phyloP scores from a whole-genome alignment of 2,113 vertebrate species.

The Daphoenositta chrysoptera region DNA sequence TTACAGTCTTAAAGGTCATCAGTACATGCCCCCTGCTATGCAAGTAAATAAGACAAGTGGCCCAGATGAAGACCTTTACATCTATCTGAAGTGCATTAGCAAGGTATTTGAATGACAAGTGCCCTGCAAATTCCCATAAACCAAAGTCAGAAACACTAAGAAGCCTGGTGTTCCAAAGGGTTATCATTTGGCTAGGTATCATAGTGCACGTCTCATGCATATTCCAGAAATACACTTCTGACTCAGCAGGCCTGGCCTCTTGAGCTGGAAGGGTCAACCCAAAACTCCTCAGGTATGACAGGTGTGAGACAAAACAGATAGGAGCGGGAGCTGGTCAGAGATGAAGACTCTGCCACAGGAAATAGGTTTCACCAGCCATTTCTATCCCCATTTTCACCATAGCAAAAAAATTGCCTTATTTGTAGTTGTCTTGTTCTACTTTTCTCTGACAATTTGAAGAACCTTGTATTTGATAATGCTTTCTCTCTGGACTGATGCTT shows the following conservation, averaged over 20 bases:
- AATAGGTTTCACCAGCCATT: not conserved
- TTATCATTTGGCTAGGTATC: not conserved
- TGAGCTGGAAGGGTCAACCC: not conserved
- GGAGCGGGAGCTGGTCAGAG: not conserved
- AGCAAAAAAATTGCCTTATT: not conserved
- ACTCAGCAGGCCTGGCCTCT: not conserved
- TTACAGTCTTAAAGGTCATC: not conserved
- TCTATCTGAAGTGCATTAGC: not conserved
- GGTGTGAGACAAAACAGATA: not conserved
- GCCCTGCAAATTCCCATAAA: not conserved
- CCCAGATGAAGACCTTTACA: not conserved
- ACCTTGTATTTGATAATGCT: not conserved
- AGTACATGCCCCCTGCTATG: not conserved
- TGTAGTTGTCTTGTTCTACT: not conserved
- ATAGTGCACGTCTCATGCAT: rapidly evolving
- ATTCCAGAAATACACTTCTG: not conserved
- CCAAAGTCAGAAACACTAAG: not conserved
- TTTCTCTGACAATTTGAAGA: not conserved
- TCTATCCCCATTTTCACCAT: not conserved
- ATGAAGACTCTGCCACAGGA: not conserved
- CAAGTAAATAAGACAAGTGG: not conserved
- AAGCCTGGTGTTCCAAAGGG: not conserved
- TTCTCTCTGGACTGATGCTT: not conserved
- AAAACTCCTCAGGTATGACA: not conserved
- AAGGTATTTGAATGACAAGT: not conserved